phyloP scores from a whole-genome alignment of 2,888 invertebrate species.

The Chloromyia formosa region DNA sequence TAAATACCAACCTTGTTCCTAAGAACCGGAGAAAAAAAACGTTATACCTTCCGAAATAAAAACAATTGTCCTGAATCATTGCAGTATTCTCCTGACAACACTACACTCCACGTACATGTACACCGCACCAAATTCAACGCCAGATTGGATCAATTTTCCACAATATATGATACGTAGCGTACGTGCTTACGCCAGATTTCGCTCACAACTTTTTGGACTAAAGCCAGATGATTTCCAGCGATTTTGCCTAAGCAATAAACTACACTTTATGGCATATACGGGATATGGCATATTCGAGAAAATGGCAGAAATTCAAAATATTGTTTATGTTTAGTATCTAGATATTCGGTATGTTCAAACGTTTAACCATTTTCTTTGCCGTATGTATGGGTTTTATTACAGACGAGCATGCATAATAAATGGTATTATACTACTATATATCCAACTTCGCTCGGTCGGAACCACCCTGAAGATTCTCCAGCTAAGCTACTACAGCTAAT shows the following conservation, averaged over 20 bases:
- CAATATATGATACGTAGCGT: not conserved
- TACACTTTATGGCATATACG: slow-evolving; percentile 1
- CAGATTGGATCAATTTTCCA: slow-evolving; percentile 4
- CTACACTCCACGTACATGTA: not conserved
- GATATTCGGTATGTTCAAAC: slow-evolving; percentile 1
- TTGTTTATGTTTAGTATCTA: not conserved
- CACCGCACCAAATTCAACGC: not conserved
- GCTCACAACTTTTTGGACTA: not conserved
- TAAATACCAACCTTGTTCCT: too few relatives aligned
- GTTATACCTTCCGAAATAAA: too few relatives aligned
- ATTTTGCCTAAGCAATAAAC: slow-evolving; percentile 7
- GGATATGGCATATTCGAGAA: not conserved
- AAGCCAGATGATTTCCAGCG: slow-evolving; percentile 1
- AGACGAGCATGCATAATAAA: not conserved
- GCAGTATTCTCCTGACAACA: not conserved
- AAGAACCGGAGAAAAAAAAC: too few relatives aligned
- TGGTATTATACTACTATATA: too few relatives aligned
- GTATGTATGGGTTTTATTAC: not conserved
- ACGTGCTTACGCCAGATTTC: slow-evolving; percentile 4
- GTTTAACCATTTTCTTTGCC: not conserved
- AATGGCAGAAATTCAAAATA: slow-evolving; percentile 2
- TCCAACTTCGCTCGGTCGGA: not conserved
- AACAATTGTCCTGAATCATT: too few relatives aligned
- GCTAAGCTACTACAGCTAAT: not conserved
- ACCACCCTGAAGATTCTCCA: not conserved